phyloP scores from a whole-genome alignment of 2,797 vertebrate species.

The Hylomyscus alleni region DNA sequence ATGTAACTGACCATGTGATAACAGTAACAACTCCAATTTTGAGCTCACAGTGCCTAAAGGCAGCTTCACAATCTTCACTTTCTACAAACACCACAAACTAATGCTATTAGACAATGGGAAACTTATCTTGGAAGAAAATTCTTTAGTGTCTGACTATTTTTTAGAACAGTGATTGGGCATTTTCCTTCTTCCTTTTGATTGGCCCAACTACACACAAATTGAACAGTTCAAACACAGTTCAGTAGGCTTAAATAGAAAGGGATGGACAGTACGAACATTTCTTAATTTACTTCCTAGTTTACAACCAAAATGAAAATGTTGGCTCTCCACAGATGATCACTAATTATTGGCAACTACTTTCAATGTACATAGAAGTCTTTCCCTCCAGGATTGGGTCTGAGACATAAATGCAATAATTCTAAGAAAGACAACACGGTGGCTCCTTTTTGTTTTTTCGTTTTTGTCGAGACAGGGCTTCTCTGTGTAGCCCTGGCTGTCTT shows the following conservation, averaged over 20 bases:
- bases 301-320: background rate
- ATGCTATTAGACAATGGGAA: conserved; percentile 26
- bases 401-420: background rate
- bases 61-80: background rate
- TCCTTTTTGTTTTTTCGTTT: background rate
- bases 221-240: background rate
- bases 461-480: too few species aligned
- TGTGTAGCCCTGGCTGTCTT: too few species aligned
- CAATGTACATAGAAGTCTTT: background rate
- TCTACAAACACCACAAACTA: conserved; percentile 3
- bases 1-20: background rate
- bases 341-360: conserved; percentile 34
- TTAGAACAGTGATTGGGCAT: background rate
- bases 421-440: background rate
- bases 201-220: background rate
- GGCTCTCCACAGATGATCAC: background rate
- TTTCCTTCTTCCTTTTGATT: background rate
- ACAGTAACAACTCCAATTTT: background rate
- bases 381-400: background rate
- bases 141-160: background rate
- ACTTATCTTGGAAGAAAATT: background rate
- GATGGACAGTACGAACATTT: background rate
- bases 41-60: background rate
- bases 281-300: background rate
- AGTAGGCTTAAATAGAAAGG: background rate